Conservation (phyloP, 2,888 invertebrate genomes). For the Polyommatus iphigenia region DNA sequence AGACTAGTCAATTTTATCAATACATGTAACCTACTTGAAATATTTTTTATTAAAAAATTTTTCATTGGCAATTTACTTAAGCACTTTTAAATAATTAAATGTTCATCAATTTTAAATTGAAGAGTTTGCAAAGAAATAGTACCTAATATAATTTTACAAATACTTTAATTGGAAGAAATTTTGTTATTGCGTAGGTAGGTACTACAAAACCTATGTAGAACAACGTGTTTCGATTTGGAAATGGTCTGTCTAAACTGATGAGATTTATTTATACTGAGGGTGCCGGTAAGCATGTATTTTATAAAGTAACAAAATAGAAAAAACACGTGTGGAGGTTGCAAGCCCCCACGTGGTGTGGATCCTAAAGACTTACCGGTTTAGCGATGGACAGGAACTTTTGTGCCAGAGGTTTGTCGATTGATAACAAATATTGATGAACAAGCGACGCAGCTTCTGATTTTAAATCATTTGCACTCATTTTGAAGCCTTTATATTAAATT, state of each 20-base stretch:
- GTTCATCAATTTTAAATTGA: too few relatives aligned
- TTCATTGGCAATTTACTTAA: too few relatives aligned
- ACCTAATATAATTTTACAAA: too few relatives aligned
- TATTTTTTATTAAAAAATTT: too few relatives aligned
- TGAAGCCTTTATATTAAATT: conserved; percentile 36
- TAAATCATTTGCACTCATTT: conserved; percentile 58
- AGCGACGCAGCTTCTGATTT: conserved; percentile 71
- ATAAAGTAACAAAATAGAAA: conserved; percentile 14
- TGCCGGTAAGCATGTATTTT: neutral
- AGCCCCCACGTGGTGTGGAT: conserved; percentile 61
- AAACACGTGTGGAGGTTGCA: conserved; percentile 57
- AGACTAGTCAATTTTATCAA: too few relatives aligned
- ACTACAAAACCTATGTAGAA: too few relatives aligned
- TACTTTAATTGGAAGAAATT: neutral
- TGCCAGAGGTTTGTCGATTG: conserved; percentile 83
- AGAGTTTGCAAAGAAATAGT: too few relatives aligned
- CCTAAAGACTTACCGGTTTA: conserved; percentile 84
- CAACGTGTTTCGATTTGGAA: neutral
- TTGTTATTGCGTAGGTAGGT: neutral
- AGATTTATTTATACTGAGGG: neutral
- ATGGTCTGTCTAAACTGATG: neutral
- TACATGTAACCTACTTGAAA: too few relatives aligned
- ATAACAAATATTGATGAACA: conserved; percentile 83
- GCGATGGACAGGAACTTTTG: conserved; percentile 85
- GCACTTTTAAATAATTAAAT: too few relatives aligned